Base-by-base conservation (phyloP, 2,797 vertebrate species). In the Catharus ustulatus region DNA sequence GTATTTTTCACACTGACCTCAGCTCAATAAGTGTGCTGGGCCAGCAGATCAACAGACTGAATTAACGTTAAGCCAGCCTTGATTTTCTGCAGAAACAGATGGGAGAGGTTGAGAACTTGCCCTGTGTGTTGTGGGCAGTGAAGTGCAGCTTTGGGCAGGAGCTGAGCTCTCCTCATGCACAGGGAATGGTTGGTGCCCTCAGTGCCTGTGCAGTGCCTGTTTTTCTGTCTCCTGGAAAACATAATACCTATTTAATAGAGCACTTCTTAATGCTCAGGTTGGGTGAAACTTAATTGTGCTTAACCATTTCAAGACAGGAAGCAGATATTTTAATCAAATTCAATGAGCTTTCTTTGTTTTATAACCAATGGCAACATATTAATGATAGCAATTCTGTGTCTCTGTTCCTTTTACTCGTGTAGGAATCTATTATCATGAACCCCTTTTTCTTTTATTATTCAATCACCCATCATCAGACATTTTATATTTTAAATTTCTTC, bases 401-500 rank as follows among this genome's bases (percentile, higher is more conserved):
- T 83, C 40, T 71, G 71, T 93, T 91, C 86, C 62, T 74, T 36
- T 82, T 80, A 34, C 71, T 92, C 42, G 0, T 91, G 91, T 76
- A 55, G 76, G 73, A 95, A 96, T 94, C 30, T 81, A 43, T 94
- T 97, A 86, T 93, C 89, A 93, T 90, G 83, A 77, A 92, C 40
- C 26, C 15, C 34, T 38, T 94, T 92, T 84, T 51, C 24, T 66
- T 68, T 54, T 87, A 19, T 87, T 94, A 93, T 92, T 77, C 61
- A 43, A 49, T 69, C 34, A 77, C 42, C 38, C 8, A 9, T 63
- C 83, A 48, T 95, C 81, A 95, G 57, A 87, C 54, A 92, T 92
- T 95, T 93, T 83, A 79, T 89, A 72, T 92, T 97, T 93, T 71
- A 94, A 73, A 88, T 91, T 93, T 97, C 93, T 96, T 96, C 93